Conservation (phyloP, 1,140 invertebrate genomes). For the Trichogramma pretiosum region DNA sequence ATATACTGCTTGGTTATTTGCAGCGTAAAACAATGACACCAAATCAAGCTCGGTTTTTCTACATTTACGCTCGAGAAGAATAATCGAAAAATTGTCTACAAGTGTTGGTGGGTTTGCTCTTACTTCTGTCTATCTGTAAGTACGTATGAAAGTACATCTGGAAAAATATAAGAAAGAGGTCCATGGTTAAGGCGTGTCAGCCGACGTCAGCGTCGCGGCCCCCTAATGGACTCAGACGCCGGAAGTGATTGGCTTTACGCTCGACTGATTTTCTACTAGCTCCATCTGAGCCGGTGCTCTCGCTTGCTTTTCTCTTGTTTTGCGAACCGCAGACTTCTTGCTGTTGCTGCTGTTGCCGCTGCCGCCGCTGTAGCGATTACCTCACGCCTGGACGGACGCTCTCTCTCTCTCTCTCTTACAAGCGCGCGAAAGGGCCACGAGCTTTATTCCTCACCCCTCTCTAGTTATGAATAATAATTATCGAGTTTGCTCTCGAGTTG, state of each 20-base stretch:
- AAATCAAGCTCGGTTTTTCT: too few species aligned
- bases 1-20: too few species aligned
- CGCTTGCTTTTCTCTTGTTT: slow-evolving; percentile 33
- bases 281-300: slow-evolving; percentile 30
- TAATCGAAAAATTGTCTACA: too few species aligned
- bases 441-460: slow-evolving; percentile 9
- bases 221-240: slow-evolving; percentile 49
- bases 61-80: too few species aligned
- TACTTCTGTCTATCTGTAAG: too few species aligned
- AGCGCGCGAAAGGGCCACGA: not conserved
- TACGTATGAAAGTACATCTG: too few species aligned
- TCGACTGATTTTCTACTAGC: slow-evolving; percentile 43
- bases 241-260: slow-evolving; percentile 50
- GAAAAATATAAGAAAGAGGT: slow-evolving; percentile 17
- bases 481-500: slow-evolving; percentile 17
- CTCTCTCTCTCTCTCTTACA: slow-evolving; percentile 18
- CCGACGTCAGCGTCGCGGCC: slow-evolving; percentile 45
- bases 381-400: slow-evolving; percentile 39
- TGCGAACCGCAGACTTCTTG: slow-evolving; percentile 24
- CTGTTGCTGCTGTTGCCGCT: too few species aligned
- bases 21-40: too few species aligned
- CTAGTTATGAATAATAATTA: slow-evolving; percentile 20
- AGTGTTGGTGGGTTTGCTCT: too few species aligned
- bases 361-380: slow-evolving; percentile 39
- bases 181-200: too few species aligned